A percentile compares a stretch with the other conserved stretches of the same genome.
Evolutionary conservation across 2,113 vertebrate species (phyloP).

Genomic region (Pedetes capensis): DNA sequence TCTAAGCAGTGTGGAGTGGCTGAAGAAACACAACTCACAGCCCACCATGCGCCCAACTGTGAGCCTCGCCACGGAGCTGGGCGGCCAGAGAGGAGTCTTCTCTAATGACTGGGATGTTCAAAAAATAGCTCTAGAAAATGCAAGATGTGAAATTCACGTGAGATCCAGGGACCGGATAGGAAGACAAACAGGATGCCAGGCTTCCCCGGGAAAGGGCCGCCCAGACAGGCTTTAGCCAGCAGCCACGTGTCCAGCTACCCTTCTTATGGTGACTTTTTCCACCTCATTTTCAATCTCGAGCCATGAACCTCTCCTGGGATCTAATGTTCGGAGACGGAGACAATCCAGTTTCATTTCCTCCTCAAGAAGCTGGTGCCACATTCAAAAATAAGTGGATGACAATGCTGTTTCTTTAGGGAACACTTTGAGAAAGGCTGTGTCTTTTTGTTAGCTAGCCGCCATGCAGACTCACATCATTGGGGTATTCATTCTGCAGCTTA

Average conservation of each 20-base stretch:
- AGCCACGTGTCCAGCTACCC: too few relatives aligned
- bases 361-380: background rate
- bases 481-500: background rate
- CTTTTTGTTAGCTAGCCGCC: background rate
- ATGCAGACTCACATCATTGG: background rate
- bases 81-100: background rate
- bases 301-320: too few relatives aligned
- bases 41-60: fast-evolving
- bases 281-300: background rate
- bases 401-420: background rate
- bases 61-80: fast-evolving
- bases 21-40: background rate
- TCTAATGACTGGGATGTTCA: background rate
- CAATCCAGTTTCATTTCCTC: background rate
- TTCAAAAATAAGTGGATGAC: background rate
- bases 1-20: background rate
- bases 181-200: background rate
- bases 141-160: background rate
- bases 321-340: background rate
- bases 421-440: background rate
- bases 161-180: background rate
- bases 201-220: background rate
- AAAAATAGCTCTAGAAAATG: background rate
- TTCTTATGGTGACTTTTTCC: background rate
- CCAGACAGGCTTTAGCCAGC: too few relatives aligned